Base-by-base conservation (phyloP, 1,140 invertebrate species). In the Conus betulinus region DNA sequence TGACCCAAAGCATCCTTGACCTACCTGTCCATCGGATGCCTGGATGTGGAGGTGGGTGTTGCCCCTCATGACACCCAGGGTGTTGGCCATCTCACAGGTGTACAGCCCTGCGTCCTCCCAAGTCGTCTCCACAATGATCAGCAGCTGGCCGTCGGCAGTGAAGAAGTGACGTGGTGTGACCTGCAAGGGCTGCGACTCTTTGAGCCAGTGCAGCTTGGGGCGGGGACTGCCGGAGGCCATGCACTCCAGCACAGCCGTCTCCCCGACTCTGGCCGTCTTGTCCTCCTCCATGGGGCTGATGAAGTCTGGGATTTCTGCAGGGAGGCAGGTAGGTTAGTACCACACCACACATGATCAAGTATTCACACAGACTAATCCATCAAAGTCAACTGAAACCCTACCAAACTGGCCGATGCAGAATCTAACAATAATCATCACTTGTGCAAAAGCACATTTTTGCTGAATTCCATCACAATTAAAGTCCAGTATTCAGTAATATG, bases 131-230 rank as follows among this genome's bases (percentile, higher is more conserved):
- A 98, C 97, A 90, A 99, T 98, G 53, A 99, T 97, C 55, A 99
- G 95, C 27, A 99, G 94, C 93, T 98, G 98, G 95, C 98, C 97
- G 94, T 98, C 97, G 60, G 97, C 97, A 0, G 98, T 97, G 88
- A 98, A 97, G 93, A 97, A 98, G 93, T 97, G 97, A 0, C 98
- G 96, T 1, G 97, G 96, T 7, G 0, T 97, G 97, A 53, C 55
- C 96, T 95, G 89, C 39, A 99, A 95, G 3, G 97, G 96, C 86
- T 96, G 96, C 52, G 97, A 97, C 95, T 99, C 97, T 96, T 99
- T 99, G 23, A 96, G 96, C 98, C 98, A 99, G 15, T 96, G 96
- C n/a, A 99, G 95, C 88, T 97, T 97, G 8, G 98, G 98, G 93
- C 97, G 97, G 6, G 98, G 98, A 55, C 97, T 97, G 0, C 98